Base-by-base conservation (phyloP, 2,888 invertebrate species). In the Drosophila meridionalis region DNA sequence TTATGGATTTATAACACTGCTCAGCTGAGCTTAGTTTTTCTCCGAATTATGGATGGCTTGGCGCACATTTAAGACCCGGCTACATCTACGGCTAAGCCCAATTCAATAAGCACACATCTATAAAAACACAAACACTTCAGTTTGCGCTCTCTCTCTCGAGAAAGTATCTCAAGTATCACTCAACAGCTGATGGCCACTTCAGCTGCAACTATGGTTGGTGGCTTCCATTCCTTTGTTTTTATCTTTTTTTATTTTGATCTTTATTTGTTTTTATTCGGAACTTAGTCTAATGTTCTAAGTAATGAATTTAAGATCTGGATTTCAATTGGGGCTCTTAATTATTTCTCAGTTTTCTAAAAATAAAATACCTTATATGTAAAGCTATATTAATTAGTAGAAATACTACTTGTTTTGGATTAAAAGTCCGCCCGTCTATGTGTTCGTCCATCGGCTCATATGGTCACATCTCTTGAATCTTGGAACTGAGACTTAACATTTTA, bases 1-100 rank as follows among this genome's bases (percentile, higher is more conserved):
- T 69, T 86, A 82, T 80, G 78, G 87, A 86, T 82, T 86, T 86
- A 83, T 68, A 68, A 73, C 80, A 82, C 50, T 60, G 50, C 69
- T 58, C n/a, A 43, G 40, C 50, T 55, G 45, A n/a, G 55, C 26
- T 55, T 30, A 42, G 58, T 55, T 56, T 63, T 50, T 52, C 52
- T 30, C 60, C 64, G 72, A 60, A 75, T 76, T 74, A 74, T 74
- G 69, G 73, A 73, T 69, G 42, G 43, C 28, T 42, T 32, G 40
- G 30, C 48, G 40, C 55, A 57, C 57, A 70, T 40, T 70, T 48
- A 50, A 38, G 20, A 9, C 20, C 38, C 28, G 14, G 4, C 30
- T 48, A 7, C 28, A 26, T 5, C 12, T 11, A 6, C n/a, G 43
- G 20, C 47, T 47, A 11, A 57, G 6, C 43, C 56, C 20, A 59